Evolutionary conservation across 92 coral and sea anemone genomes (phyloP).

Genomic region (Porites divaricata): DNA sequence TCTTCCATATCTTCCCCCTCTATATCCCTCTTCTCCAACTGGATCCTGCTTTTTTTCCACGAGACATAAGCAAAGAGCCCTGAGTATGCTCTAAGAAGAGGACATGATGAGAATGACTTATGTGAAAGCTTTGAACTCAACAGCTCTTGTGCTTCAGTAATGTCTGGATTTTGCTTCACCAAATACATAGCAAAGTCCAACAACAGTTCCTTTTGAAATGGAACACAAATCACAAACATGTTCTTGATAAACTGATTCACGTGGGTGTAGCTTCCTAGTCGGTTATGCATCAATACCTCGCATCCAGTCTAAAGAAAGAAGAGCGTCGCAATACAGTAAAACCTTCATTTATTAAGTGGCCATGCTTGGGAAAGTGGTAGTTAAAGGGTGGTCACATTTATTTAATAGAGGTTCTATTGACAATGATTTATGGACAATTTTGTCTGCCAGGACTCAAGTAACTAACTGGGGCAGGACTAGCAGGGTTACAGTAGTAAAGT

Average conservation of each 20-base stretch:
- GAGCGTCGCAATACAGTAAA: neutral
- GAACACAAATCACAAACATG: constrained; percentile 62
- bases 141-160: constrained; percentile 85
- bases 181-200: constrained; percentile 82
- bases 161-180: constrained; percentile 61
- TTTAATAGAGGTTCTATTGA: too few species aligned
- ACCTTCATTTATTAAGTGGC: too few species aligned
- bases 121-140: constrained; percentile 67
- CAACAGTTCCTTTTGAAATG: constrained; percentile 70
- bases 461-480: too few species aligned
- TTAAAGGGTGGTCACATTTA: too few species aligned
- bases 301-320: constrained; percentile 70
- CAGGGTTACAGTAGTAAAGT: too few species aligned
- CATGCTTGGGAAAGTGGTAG: too few species aligned
- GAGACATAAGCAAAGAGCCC: constrained; percentile 80
- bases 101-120: constrained; percentile 51
- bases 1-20: constrained; percentile 4
- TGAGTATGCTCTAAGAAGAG: constrained; percentile 69
- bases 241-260: constrained; percentile 73
- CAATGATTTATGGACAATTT: too few species aligned
- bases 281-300: constrained; percentile 69
- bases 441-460: too few species aligned
- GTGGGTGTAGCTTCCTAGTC: constrained; percentile 67
- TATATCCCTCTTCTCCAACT: constrained; percentile 20
- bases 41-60: constrained; percentile 63